phyloP scores from a whole-genome alignment of 2,888 invertebrate genomes.

The Ophion obscuratus region DNA sequence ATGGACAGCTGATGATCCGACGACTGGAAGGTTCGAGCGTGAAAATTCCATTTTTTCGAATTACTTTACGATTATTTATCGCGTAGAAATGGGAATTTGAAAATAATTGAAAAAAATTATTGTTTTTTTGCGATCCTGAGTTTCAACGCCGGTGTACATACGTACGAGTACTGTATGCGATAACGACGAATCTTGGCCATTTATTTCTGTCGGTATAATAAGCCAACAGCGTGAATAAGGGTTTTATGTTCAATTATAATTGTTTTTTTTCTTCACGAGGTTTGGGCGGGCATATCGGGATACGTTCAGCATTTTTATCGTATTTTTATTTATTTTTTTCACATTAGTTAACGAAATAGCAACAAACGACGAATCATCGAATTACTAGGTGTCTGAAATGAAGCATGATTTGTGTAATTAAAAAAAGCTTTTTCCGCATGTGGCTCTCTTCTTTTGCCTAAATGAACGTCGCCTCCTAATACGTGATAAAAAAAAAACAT shows the following conservation, averaged over 20 bases:
- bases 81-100: neutral
- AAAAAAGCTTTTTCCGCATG: constrained; percentile 51
- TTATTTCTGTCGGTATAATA: constrained; percentile 24
- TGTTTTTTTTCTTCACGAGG: constrained; percentile 8
- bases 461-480: neutral
- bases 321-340: constrained; percentile 14
- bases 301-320: neutral
- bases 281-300: neutral
- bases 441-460: constrained; percentile 31
- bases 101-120: neutral
- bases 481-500: constrained; percentile 2
- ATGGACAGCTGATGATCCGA: neutral
- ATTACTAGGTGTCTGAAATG: constrained; percentile 30
- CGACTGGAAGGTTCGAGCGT: neutral
- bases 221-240: constrained; percentile 53
- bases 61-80: neutral
- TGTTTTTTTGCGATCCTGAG: neutral
- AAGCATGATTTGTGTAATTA: constrained; percentile 29
- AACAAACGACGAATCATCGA: constrained; percentile 18
- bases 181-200: constrained; percentile 12
- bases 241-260: neutral
- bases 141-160: neutral
- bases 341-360: constrained; percentile 32
- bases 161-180: constrained; percentile 16
- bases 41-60: neutral